Evolutionary conservation across 2,888 invertebrate genomes (phyloP), one percentile per base, ranked within the genome.

Genomic region (Epirrita christyi): DNA sequence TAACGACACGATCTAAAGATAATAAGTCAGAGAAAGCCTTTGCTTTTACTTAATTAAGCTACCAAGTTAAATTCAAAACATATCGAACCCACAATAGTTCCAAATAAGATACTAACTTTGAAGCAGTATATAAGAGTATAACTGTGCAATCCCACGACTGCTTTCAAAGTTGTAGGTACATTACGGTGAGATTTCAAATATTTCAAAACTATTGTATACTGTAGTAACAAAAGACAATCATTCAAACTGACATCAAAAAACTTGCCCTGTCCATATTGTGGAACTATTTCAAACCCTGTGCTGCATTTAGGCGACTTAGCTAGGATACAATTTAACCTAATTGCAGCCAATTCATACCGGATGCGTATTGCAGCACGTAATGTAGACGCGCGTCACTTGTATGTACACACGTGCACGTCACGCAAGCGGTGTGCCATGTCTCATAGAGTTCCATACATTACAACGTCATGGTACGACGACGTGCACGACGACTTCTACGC

Each of bases 21-120:
- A 77, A 76, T 69, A 70, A 61, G 54, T 51, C 50, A 64, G 72
- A 70, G 70, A 73, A 73, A 70, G 71, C 63, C 56, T 62, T 61
- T 63, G 65, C 63, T 66, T 66, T 51, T 66, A 67, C 61, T 66
- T 69, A 72, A 75, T 75, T 72, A 70, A 66, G 63, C 56, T 54
- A 45, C 59, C 56, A 56, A 54, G 63, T 60, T 47, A 64, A 63
- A 59, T 52, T 53, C 52, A 41, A 53, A 37, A 43, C 28, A 42
- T 47, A 29, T 51, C 44, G n/a, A 55, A 49, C 54, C 38, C 52
- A 62, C 59, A 61, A 59, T 61, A 49, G 56, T 43, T 55, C 41
- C 44, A 55, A 56, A 56, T 61, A 49, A 42, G 45, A 57, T 14
- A 38, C 11, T 32, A 9, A 36, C n/a, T 36, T 10, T 11, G 11